A percentile compares a stretch with the other conserved stretches of the same genome.
Conservation (phyloP, 2,113 vertebrate species). For the Marcusenius ussheri region DNA sequence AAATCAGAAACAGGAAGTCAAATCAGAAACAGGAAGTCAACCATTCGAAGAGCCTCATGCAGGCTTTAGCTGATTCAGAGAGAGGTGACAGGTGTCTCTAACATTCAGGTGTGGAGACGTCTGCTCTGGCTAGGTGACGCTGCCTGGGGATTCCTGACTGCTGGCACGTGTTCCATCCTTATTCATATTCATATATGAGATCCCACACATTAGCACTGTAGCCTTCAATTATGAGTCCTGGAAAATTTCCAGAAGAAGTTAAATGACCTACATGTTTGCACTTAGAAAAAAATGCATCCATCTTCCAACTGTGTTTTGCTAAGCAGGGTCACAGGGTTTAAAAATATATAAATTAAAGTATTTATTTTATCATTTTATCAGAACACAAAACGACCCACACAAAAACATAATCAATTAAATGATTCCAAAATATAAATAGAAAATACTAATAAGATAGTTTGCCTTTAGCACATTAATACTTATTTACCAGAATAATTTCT, state of each 20-base stretch:
- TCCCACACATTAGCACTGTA: not conserved
- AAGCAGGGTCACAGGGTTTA: not conserved
- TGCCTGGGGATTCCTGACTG: not conserved
- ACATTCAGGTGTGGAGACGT: not conserved
- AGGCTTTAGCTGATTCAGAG: not conserved
- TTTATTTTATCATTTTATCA: not conserved
- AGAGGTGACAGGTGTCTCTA: not conserved
- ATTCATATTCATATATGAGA: not conserved
- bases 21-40: not conserved
- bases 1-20: too few species aligned
- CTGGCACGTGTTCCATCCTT: not conserved
- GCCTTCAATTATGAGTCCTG: not conserved
- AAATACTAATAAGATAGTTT: not conserved
- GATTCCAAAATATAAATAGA: not conserved
- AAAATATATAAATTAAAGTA: not conserved
- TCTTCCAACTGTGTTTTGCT: not conserved
- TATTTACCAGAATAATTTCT: not conserved
- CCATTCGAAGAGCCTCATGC: not conserved
- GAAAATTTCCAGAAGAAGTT: not conserved
- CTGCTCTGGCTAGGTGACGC: not conserved
- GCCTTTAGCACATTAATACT: not conserved
- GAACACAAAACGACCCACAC: not conserved
- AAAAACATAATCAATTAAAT: not conserved
- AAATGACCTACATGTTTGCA: not conserved
- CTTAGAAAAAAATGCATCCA: not conserved